These are phyloP conservation scores for Neocloeon triangulifer DNA, from an alignment of 1,140 invertebrate genomes.

Conservation along the genomic window DNA sequence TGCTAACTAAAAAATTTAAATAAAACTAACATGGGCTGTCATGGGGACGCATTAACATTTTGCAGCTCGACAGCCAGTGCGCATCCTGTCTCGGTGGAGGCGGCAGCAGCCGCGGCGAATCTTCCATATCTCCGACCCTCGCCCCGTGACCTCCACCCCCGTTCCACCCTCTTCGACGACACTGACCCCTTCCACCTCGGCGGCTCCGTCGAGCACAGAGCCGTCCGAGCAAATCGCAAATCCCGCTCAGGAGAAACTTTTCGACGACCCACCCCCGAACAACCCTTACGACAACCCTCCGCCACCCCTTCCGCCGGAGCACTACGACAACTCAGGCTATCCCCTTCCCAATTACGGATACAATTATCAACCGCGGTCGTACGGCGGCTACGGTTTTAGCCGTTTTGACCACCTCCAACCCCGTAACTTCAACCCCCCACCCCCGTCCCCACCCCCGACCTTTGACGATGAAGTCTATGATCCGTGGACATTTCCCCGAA, in stretches of 20 bases:
- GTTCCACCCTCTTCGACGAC: neutral
- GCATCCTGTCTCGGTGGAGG: neutral
- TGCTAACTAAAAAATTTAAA: too few relatives aligned
- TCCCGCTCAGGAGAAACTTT: too few relatives aligned
- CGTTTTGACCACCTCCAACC: too few relatives aligned
- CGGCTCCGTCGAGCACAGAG: neutral
- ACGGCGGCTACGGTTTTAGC: too few relatives aligned
- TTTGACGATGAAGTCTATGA: too few relatives aligned
- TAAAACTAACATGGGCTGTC: neutral
- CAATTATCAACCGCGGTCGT: too few relatives aligned
- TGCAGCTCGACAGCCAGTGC: neutral
- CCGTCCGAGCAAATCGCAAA: neutral
- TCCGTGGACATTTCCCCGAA: conserved; percentile 8
- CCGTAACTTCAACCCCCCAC: too few relatives aligned
- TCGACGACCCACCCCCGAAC: too few relatives aligned
- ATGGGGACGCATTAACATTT: neutral
- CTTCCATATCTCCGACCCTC: neutral
- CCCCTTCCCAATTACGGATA: too few relatives aligned
- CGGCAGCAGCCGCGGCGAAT: neutral
- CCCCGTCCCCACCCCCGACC: too few relatives aligned
- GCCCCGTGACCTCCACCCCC: neutral
- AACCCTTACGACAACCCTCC: too few relatives aligned
- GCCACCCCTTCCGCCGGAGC: neutral
- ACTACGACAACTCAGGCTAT: too few relatives aligned
- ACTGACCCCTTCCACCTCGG: neutral